Evolutionary conservation across 2,113 vertebrate species (phyloP).

Genomic region (Sylvia atricapilla): DNA sequence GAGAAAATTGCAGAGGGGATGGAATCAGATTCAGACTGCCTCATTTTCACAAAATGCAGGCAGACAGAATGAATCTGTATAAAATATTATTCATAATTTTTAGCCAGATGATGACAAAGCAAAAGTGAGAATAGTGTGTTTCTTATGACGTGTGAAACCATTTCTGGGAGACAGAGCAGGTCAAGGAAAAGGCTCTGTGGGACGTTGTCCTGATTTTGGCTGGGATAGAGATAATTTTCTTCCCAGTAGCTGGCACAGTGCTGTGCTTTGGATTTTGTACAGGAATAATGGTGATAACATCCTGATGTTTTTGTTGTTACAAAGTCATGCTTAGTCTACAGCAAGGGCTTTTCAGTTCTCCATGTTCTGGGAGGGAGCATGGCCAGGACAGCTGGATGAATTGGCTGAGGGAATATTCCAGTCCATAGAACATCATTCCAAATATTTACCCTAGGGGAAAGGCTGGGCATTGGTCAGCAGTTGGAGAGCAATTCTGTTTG

Average conservation of each 20-base stretch:
- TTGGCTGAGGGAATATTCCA: not conserved
- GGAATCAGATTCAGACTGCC: not conserved
- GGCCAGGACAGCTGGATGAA: not conserved
- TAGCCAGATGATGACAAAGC: not conserved
- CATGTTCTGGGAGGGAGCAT: not conserved
- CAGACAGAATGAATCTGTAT: not conserved
- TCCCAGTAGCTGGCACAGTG: not conserved
- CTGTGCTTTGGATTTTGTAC: not conserved
- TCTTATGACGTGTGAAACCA: not conserved
- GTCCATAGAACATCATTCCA: not conserved
- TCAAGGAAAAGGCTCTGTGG: not conserved
- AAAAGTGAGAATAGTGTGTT: not conserved
- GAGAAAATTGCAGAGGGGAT: not conserved
- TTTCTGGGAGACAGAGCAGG: not conserved
- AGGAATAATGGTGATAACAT: not conserved
- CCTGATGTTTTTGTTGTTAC: not conserved
- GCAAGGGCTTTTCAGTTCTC: not conserved
- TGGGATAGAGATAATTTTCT: not conserved
- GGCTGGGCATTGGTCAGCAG: not conserved
- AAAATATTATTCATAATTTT: not conserved
- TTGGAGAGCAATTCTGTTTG: not conserved
- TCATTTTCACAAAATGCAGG: slow-evolving; percentile 6
- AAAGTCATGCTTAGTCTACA: not conserved
- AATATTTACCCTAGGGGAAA: not conserved
- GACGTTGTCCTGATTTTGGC: not conserved